phyloP scores from a whole-genome alignment of 2,888 invertebrate species.

The Spodoptera exigua region DNA sequence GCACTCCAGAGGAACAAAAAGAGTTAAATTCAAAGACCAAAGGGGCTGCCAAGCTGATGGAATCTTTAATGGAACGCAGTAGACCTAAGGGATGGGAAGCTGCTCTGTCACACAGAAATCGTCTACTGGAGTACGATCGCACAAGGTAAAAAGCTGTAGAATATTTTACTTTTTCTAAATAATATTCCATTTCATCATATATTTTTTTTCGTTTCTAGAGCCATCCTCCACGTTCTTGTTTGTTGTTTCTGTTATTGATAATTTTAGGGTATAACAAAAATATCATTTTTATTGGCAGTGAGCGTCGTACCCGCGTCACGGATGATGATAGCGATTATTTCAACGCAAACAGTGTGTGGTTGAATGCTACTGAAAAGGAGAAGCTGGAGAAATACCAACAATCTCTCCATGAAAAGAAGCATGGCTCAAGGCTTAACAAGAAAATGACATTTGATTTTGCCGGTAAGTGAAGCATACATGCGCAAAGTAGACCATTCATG shows the following conservation, averaged over 20 bases:
- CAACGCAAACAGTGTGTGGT: conserved; percentile 94
- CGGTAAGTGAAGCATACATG: too few species aligned
- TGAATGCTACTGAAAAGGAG: conserved; percentile 92
- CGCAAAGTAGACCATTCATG: too few species aligned
- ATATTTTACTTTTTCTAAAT: too few species aligned
- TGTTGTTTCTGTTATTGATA: too few species aligned
- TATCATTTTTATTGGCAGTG: conserved; percentile 78
- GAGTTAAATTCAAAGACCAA: conserved; percentile 91
- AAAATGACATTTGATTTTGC: conserved; percentile 94
- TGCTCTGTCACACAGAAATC: conserved; percentile 94
- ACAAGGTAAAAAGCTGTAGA: too few species aligned
- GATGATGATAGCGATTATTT: conserved; percentile 99
- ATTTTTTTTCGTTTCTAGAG: too few species aligned
- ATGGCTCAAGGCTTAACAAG: conserved; percentile 91
- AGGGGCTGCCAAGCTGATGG: conserved; percentile 91
- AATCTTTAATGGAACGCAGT: conserved; percentile 90
- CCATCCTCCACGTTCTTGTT: too few species aligned
- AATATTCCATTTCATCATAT: too few species aligned
- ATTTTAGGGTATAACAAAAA: too few species aligned
- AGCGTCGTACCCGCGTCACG: conserved; percentile 93
- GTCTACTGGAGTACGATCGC: conserved; percentile 94
- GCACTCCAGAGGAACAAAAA: conserved; percentile 92
- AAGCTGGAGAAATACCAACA: conserved; percentile 91
- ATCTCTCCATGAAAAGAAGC: conserved; percentile 91
- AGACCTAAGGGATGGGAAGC: conserved; percentile 91